phyloP scores from a whole-genome alignment of 1,140 invertebrate species.

The Hirudo medicinalis region DNA sequence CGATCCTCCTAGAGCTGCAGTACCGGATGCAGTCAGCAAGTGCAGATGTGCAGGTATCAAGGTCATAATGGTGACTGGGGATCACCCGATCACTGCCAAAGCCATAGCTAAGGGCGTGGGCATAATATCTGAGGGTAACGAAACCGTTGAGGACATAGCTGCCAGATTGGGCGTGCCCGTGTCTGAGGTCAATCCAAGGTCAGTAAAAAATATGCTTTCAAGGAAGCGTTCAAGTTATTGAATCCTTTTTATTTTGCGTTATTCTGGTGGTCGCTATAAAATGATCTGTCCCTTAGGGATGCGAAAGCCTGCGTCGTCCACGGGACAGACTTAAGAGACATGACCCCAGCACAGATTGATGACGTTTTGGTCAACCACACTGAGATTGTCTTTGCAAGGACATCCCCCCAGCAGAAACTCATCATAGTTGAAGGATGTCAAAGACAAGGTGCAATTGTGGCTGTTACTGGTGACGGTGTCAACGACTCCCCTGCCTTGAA shows the following conservation, averaged over 20 bases:
- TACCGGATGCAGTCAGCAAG: constrained; percentile 89
- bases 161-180: constrained; percentile 72
- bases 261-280: too few species aligned
- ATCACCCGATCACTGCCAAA: constrained; percentile 67
- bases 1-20: constrained; percentile 60
- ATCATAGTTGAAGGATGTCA: constrained; percentile 90
- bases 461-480: constrained; percentile 77
- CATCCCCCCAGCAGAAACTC: constrained; percentile 91
- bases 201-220: too few species aligned
- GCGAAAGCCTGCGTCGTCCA: constrained; percentile 89
- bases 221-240: too few species aligned
- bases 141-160: constrained; percentile 86
- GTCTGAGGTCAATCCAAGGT: constrained; percentile 47
- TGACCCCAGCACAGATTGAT: constrained; percentile 69
- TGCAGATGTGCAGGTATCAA: constrained; percentile 97
- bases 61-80: constrained; percentile 51
- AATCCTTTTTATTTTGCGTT: too few species aligned
- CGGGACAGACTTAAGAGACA: constrained; percentile 76
- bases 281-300: constrained; percentile 35
- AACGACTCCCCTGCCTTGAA: constrained; percentile 94
- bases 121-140: constrained; percentile 57
- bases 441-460: constrained; percentile 85
- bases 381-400: constrained; percentile 93
- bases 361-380: constrained; percentile 82
- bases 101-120: constrained; percentile 58